Evolutionary conservation across 2,113 vertebrate species (phyloP), one percentile per base, ranked within the genome.

Genomic region (Melanerpes formicivorus): DNA sequence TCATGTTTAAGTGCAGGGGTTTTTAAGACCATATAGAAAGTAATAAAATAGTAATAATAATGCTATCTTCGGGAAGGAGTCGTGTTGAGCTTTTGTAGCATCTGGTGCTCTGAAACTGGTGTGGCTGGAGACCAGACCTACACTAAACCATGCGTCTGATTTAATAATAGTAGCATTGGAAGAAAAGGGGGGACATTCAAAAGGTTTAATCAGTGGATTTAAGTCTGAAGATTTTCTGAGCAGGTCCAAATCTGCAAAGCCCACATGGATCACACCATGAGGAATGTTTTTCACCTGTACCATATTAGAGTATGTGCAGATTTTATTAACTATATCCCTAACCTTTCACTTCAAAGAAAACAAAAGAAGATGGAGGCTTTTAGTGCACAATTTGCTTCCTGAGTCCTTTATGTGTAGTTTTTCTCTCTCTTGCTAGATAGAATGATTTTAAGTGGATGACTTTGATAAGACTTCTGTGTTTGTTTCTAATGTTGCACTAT

Each of bases 401-500:
- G 26, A 60, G 27, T 75, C 17, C 27, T 76, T 64, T 74, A 8
- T 82, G 18, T 83, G 26, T 77, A 18, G 78, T 84, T 93, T 82
- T 84, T 67, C 21, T 80, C 21, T 46, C 23, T 65, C 15, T 93
- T 81, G 60, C 55, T 82, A 37, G 34, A 48, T 66, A 44, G 14
- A 25, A 71, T 87, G 81, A 69, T 93, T 96, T 94, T 71, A 93
- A 97, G 80, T 87, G n/a, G 58, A 54, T 91, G 80, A 92, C 77
- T 96, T 96, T 94, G 87, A 87, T 89, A 90, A 87, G 93, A 92
- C 96, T 96, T 93, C 94, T 87, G 63, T 95, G 56, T 96, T 97
- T 95, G 87, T 95, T 92, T 93, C 83, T 87, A 90, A 46, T 72
- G 90, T 77, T 95, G n/a, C 62, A 90, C 17, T 95, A 4, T 96